A percentile compares a stretch with the other conserved stretches of the same genome.
These are phyloP conservation scores for Cydia strobilella DNA, from an alignment of 1,140 invertebrate species.

Conservation along the genomic window DNA sequence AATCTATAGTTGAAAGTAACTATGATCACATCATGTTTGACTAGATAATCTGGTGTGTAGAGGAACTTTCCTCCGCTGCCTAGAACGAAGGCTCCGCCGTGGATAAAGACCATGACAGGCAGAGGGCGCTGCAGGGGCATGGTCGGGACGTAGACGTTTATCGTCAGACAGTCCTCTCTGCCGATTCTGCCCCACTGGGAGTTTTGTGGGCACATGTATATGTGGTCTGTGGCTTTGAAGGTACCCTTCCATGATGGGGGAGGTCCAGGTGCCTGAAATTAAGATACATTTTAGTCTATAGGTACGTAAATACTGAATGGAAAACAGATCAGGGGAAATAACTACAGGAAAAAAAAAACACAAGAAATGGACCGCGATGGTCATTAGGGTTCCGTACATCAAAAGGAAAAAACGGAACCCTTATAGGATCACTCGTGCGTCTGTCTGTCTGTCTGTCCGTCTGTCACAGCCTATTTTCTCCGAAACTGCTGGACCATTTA, in stretches of 20 bases:
- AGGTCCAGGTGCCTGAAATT: constrained; percentile 63
- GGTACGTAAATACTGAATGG: too few relatives aligned
- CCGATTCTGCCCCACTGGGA: constrained; percentile 48
- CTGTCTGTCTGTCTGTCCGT: too few relatives aligned
- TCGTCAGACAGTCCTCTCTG: constrained; percentile 66
- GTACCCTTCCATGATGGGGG: constrained; percentile 64
- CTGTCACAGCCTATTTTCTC: too few relatives aligned
- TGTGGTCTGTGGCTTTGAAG: constrained; percentile 60
- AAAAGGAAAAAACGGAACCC: too few relatives aligned
- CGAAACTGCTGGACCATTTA: too few relatives aligned
- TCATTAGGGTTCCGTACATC: too few relatives aligned
- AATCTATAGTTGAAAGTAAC: constrained; percentile 86
- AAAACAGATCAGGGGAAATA: too few relatives aligned
- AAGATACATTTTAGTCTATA: constrained; percentile 22
- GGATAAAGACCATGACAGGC: constrained; percentile 84
- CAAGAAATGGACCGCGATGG: too few relatives aligned
- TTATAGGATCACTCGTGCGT: too few relatives aligned
- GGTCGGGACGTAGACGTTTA: constrained; percentile 68
- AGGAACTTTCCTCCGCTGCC: constrained; percentile 80
- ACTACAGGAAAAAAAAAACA: too few relatives aligned
- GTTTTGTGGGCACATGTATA: constrained; percentile 56
- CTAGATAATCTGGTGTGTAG: constrained; percentile 82
- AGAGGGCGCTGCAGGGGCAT: constrained; percentile 50
- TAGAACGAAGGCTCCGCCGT: constrained; percentile 82
- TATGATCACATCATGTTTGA: constrained; percentile 84